Conservation (phyloP, 2,797 vertebrate species). For the Meda fulgida region DNA sequence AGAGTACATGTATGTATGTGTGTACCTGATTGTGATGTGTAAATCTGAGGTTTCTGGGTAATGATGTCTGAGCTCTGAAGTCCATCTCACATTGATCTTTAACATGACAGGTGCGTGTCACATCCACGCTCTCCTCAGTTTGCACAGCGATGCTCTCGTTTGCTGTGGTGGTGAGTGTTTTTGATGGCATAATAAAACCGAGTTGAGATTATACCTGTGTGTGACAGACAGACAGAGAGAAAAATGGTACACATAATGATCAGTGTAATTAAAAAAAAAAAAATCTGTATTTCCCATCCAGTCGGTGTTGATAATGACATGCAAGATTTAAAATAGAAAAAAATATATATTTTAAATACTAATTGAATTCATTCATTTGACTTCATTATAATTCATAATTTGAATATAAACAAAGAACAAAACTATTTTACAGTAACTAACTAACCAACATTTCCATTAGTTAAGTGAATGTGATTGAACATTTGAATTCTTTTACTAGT, state of each 20-base stretch:
- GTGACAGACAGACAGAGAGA: not conserved
- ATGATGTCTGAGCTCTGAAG: not conserved
- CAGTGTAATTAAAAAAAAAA: not conserved
- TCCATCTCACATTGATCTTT: not conserved
- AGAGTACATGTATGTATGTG: conserved; percentile 41
- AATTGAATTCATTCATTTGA: not conserved
- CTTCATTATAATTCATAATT: not conserved
- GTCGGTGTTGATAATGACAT: not conserved
- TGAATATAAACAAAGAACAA: not conserved
- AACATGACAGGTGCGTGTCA: not conserved
- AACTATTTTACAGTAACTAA: not conserved
- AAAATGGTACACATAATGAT: not conserved
- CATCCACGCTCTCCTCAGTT: not conserved
- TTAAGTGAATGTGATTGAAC: not conserved
- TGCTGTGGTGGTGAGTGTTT: not conserved
- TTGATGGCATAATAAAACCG: conserved; percentile 15
- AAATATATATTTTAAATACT: not conserved
- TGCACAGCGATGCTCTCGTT: not conserved
- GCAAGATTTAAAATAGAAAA: not conserved
- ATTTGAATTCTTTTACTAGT: not conserved
- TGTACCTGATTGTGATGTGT: conserved; percentile 41
- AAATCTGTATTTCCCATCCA: not conserved
- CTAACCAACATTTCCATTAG: not conserved
- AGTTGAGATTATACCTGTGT: not conserved
- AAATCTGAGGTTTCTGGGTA: conserved; percentile 38